Percentiles rank a stretch among this genome's conserved stretches.
phyloP scores from a whole-genome alignment of 2,113 vertebrate genomes.

The Spilogale gracilis region DNA sequence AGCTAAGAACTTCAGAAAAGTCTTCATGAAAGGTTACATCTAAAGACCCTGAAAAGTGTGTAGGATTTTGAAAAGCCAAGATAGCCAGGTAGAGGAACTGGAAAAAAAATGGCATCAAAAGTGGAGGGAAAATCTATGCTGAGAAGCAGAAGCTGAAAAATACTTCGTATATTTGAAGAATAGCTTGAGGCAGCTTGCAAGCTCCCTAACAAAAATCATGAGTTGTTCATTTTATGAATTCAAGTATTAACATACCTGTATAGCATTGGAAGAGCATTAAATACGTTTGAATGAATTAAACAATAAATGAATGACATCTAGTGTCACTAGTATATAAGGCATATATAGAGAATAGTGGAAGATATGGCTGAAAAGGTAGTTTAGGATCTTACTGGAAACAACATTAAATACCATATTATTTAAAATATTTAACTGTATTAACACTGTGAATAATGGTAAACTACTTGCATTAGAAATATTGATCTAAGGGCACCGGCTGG shows the following conservation, averaged over 20 bases:
- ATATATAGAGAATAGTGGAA: not conserved
- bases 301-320: not conserved
- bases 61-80: constrained; percentile 1
- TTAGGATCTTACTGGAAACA: not conserved
- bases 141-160: constrained; percentile 19
- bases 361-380: constrained; percentile 3
- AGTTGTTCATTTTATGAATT: not conserved
- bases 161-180: not conserved
- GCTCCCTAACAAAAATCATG: not conserved
- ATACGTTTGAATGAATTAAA: not conserved
- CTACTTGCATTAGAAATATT: constrained; percentile 37
- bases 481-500: not conserved
- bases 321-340: not conserved
- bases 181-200: not conserved
- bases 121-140: not conserved
- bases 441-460: not conserved
- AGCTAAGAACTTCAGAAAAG: not conserved
- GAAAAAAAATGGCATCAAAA: not conserved
- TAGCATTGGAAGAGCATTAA: not conserved
- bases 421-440: not conserved
- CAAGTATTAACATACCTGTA: not conserved
- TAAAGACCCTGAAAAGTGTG: not conserved
- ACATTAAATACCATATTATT: not conserved
- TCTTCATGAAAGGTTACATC: not conserved
- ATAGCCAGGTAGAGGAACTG: not conserved